phyloP scores from a whole-genome alignment of 2,113 vertebrate species.

The Apeltes quadracus region DNA sequence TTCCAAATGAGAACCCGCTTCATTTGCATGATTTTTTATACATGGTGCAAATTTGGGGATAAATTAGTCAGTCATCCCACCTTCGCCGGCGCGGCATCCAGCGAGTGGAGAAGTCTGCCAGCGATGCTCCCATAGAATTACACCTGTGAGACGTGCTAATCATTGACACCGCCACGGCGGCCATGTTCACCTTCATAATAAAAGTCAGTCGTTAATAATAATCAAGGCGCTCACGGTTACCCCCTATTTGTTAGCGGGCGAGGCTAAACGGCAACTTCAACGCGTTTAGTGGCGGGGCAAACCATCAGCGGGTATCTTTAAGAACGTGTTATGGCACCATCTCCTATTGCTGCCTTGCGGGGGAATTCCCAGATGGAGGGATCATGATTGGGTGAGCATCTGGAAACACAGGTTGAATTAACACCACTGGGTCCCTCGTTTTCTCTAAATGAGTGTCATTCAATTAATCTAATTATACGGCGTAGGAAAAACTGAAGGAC shows the following conservation, averaged over 20 bases:
- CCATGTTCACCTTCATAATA: conserved; percentile 86
- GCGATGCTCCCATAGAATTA: conserved; percentile 76
- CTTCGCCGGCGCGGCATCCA: conserved; percentile 79
- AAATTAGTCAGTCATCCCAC: conserved; percentile 79
- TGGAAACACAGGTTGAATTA: conserved; percentile 82
- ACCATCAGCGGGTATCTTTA: conserved; percentile 70
- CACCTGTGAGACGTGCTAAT: conserved; percentile 86
- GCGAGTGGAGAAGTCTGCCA: conserved; percentile 70
- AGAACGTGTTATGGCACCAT: conserved; percentile 67
- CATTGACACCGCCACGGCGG: conserved; percentile 77
- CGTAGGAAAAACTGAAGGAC: conserved; percentile 75
- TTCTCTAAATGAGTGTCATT: conserved; percentile 81
- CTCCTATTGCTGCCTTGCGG: conserved; percentile 72
- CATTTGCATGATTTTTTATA: conserved; percentile 89
- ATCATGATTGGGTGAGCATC: conserved; percentile 79
- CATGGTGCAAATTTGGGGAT: conserved; percentile 81
- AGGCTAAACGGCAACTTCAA: conserved; percentile 65
- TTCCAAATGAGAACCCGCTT: conserved; percentile 81
- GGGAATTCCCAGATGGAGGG: conserved; percentile 79
- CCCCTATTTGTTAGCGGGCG: conserved; percentile 64
- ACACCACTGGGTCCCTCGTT: conserved; percentile 76
- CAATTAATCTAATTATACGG: conserved; percentile 83
- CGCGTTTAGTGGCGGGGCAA: conserved; percentile 64
- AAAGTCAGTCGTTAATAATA: conserved; percentile 82
- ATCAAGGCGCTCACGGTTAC: conserved; percentile 73